Conservation (phyloP, 2,113 vertebrate species). For the Toxostoma redivivum region DNA sequence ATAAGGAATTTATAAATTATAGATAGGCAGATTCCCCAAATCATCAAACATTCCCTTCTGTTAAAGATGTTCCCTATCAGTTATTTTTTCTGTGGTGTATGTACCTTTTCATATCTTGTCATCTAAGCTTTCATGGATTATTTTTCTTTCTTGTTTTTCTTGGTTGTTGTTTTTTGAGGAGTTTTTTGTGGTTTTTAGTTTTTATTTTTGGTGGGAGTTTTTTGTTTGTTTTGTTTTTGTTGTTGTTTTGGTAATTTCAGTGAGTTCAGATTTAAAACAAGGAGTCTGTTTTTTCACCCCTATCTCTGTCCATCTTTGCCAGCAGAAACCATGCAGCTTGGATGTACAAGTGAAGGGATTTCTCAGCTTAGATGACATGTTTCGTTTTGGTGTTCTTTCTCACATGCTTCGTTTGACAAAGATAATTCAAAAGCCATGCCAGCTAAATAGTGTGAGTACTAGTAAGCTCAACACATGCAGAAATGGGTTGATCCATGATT, state of each 20-base stretch:
- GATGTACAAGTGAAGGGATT: background rate
- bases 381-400: background rate
- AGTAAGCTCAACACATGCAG: background rate
- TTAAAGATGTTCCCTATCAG: background rate
- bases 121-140: background rate
- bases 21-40: slow-evolving; percentile 33
- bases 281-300: background rate
- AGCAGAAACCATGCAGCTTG: background rate
- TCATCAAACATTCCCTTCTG: slow-evolving; percentile 5
- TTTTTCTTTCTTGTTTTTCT: background rate
- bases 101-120: background rate
- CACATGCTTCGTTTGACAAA: background rate
- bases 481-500: background rate
- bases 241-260: background rate
- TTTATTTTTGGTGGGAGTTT: background rate
- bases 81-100: background rate
- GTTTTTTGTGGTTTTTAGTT: background rate
- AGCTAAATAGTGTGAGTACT: background rate
- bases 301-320: background rate
- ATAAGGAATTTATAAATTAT: slow-evolving; percentile 48
- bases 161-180: background rate
- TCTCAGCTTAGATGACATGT: background rate
- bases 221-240: background rate
- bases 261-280: background rate
- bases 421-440: background rate